phyloP scores from a whole-genome alignment of 2,113 vertebrate species.

The Otis tarda region DNA sequence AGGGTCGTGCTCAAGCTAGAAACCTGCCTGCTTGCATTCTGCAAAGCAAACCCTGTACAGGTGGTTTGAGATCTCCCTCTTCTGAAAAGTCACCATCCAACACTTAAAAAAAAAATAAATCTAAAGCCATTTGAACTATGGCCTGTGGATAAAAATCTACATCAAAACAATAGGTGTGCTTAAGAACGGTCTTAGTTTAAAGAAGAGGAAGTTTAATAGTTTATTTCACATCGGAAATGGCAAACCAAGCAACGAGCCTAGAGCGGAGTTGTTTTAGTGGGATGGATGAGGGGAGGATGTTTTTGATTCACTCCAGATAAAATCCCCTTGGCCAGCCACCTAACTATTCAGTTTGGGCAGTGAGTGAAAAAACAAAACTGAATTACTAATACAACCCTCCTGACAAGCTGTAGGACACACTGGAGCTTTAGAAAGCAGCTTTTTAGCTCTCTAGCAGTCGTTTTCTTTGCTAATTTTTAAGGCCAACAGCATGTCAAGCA shows the following conservation, averaged over 20 bases:
- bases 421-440: background rate
- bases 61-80: background rate
- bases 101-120: background rate
- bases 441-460: background rate
- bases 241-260: background rate
- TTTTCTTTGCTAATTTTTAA: constrained; percentile 8
- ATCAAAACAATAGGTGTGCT: background rate
- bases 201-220: background rate
- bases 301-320: background rate
- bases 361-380: background rate
- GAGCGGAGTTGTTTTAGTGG: background rate
- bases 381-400: background rate
- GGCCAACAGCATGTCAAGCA: constrained; percentile 20
- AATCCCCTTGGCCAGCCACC: background rate
- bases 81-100: background rate
- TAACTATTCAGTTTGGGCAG: background rate
- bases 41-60: background rate
- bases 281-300: background rate
- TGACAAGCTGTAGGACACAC: background rate
- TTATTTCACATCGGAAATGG: background rate
- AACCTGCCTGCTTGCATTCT: background rate
- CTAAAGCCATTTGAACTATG: background rate
- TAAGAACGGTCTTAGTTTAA: background rate
- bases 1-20: background rate
- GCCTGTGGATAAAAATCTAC: background rate